Evolutionary conservation across 2,888 invertebrate species (phyloP), one percentile per base, ranked within the genome.

Genomic region (Hipparchia sbordonii): DNA sequence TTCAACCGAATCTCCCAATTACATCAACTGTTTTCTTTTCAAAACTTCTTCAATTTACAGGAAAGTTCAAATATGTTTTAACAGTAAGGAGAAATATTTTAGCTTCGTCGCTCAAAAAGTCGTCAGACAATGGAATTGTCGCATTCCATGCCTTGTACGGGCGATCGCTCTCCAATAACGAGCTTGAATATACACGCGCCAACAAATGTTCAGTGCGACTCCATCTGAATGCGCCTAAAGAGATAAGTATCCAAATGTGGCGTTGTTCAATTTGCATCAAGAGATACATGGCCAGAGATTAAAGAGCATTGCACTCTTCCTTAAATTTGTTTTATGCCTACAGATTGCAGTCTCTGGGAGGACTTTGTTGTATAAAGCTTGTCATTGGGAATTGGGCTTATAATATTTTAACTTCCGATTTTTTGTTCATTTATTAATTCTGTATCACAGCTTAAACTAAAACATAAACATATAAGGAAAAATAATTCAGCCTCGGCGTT

Each of bases 181-280:
- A 78, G 76, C 75, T 74, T 77, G 65, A 75, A 77, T 78, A 78
- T 79, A 81, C 81, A 83, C 84, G 84, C 84, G 82, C 84, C 79
- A 79, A 82, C 85, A 82, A 82, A 86, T 84, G 84, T 84, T 77
- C 76, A 77, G 76, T 70, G 71, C 72, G 70, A 70, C 74, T 60
- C 12, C 2, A 12, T 5, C 12, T 9, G 9, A 2, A 10, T 74
- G 74, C 69, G 74, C 72, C 68, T 73, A 65, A 76, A 72, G 77
- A 85, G 89, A 90, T 89, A 89, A 87, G 83, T 77, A 82, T 79
- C 85, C 2, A 2, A 5, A 39, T 39, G 39, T 5, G 39, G 83
- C 84, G 79, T 80, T 81, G 80, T 80, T 80, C 80, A 79, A 89
- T 89, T 89, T 89, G 87, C 89, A 89, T 89, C 82, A 70, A 59